A percentile compares a stretch with the other conserved stretches of the same genome.
These are phyloP conservation scores for Pardosa pseudoannulata DNA, from an alignment of 2,888 invertebrate species.

Conservation along the genomic window DNA sequence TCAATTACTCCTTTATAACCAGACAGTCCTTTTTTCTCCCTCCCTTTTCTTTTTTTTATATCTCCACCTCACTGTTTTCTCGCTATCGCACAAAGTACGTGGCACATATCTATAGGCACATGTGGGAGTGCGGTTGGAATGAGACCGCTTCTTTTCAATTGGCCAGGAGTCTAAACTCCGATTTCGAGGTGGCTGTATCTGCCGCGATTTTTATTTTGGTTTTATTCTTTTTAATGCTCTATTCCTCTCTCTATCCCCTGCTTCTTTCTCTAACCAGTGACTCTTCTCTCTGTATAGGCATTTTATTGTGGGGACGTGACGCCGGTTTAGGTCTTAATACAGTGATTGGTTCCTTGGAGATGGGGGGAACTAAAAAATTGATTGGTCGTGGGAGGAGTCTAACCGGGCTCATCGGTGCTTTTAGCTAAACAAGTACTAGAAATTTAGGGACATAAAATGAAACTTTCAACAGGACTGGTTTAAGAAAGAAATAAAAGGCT, in stretches of 20 bases:
- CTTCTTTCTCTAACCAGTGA: neutral
- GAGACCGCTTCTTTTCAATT: neutral
- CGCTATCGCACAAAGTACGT: neutral
- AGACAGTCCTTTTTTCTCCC: neutral
- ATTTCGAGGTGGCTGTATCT: neutral
- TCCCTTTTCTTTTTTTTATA: too few relatives aligned
- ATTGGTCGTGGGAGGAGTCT: neutral
- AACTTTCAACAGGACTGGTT: neutral
- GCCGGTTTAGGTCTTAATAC: neutral
- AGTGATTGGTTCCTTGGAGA: neutral
- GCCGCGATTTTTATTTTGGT: neutral
- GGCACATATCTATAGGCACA: neutral
- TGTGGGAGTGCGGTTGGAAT: neutral
- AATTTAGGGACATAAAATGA: neutral
- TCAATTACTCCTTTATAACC: conserved; percentile 3
- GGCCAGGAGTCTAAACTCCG: neutral
- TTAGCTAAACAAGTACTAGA: neutral
- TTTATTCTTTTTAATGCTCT: neutral
- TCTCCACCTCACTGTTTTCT: too few relatives aligned
- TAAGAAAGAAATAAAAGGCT: neutral
- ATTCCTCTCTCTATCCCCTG: neutral
- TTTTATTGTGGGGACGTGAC: neutral
- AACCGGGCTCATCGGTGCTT: neutral
- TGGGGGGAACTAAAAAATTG: neutral
- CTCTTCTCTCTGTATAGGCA: neutral